Evolutionary conservation across 1,140 invertebrate genomes (phyloP).

Genomic region (Anastatus disparis): DNA sequence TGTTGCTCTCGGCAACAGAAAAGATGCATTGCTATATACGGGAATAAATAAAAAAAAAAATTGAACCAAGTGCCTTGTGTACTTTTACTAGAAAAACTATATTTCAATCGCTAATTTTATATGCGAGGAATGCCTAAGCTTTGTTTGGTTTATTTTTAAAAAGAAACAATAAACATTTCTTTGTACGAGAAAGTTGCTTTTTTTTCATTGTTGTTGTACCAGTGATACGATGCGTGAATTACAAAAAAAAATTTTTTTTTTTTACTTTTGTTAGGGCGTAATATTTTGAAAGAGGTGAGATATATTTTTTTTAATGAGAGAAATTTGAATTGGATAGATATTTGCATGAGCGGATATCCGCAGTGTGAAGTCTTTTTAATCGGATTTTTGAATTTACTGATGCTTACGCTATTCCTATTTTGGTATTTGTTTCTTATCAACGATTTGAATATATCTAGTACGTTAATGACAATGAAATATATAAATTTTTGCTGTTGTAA

Average conservation of each 20-base stretch:
- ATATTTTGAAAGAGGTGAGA: neutral
- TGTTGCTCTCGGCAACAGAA: slow-evolving; percentile 18
- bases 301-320: too few species aligned
- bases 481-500: too few species aligned
- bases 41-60: slow-evolving; percentile 3
- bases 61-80: neutral
- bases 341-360: too few species aligned
- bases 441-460: too few species aligned
- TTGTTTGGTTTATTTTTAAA: slow-evolving; percentile 18
- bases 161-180: slow-evolving; percentile 10
- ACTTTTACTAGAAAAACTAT: too few species aligned
- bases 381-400: too few species aligned
- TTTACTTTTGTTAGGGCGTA: neutral
- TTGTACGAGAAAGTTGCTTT: neutral
- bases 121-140: slow-evolving; percentile 21
- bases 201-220: neutral
- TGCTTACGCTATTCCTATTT: too few species aligned
- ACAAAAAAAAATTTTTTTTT: neutral
- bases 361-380: too few species aligned
- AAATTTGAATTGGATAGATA: too few species aligned
- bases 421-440: too few species aligned
- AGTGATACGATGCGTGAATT: neutral
- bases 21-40: slow-evolving; percentile 15
- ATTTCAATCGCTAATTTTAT: neutral
- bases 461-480: too few species aligned